Conservation (phyloP, 2,113 vertebrate species). For the Dascyllus trimaculatus region DNA sequence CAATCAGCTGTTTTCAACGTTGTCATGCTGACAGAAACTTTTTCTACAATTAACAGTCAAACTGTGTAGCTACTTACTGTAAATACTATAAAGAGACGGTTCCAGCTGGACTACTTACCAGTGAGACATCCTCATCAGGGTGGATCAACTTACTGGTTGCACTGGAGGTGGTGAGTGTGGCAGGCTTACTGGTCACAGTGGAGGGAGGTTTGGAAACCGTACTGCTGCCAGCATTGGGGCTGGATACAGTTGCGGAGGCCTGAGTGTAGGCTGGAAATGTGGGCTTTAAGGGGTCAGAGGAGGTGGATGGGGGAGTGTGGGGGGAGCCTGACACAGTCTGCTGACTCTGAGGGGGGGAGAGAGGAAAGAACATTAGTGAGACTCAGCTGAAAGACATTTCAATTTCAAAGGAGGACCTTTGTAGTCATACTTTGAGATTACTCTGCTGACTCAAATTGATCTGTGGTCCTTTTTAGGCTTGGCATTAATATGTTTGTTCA, state of each 20-base stretch:
- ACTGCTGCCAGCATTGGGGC: slow-evolving; percentile 80
- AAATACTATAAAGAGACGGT: slow-evolving; percentile 39
- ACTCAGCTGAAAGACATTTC: neutral
- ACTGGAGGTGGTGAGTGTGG: slow-evolving; percentile 94
- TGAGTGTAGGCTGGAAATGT: slow-evolving; percentile 97
- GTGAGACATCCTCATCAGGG: slow-evolving; percentile 98
- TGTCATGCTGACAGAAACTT: neutral
- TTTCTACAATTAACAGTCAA: neutral
- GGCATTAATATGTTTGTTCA: too few relatives aligned
- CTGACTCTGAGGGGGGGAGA: slow-evolving; percentile 53
- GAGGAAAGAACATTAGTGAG: slow-evolving; percentile 15
- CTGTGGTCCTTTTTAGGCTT: too few relatives aligned
- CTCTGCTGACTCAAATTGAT: too few relatives aligned
- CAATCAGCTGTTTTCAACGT: too few relatives aligned
- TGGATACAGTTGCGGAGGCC: slow-evolving; percentile 82
- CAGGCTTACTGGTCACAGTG: slow-evolving; percentile 95
- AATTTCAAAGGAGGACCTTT: neutral
- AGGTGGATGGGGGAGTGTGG: slow-evolving; percentile 77
- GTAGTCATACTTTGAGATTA: slow-evolving; percentile 25
- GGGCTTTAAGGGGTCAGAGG: slow-evolving; percentile 90
- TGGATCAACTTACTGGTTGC: slow-evolving; percentile 99
- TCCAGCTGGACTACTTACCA: slow-evolving; percentile 89
- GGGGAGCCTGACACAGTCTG: slow-evolving; percentile 53
- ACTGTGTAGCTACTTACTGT: slow-evolving; percentile 67
- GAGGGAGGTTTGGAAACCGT: slow-evolving; percentile 91